Conservation (phyloP, 1,140 invertebrate genomes). For the Calycopis cecrops region DNA sequence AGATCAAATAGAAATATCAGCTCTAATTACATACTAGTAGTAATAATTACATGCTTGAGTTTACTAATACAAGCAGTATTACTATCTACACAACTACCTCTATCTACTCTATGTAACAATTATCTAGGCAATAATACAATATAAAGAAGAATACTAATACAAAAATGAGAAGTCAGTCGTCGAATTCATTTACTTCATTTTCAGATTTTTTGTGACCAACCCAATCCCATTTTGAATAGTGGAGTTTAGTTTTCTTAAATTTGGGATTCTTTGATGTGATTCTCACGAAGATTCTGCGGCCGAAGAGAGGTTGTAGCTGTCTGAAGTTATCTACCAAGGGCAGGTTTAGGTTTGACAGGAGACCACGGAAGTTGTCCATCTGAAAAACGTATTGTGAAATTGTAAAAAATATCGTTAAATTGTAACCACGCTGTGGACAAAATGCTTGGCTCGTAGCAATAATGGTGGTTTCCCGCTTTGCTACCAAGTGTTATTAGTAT, state of each 20-base stretch:
- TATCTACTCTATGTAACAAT: too few relatives aligned
- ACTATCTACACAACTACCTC: too few relatives aligned
- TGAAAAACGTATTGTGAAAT: constrained; percentile 40
- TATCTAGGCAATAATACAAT: too few relatives aligned
- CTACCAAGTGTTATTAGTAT: too few relatives aligned
- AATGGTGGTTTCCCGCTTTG: too few relatives aligned
- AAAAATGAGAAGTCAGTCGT: constrained; percentile 39
- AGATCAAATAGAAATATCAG: too few relatives aligned
- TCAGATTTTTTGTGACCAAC: constrained; percentile 68
- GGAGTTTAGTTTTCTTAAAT: constrained; percentile 74
- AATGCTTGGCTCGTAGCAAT: neutral
- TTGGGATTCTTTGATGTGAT: constrained; percentile 76
- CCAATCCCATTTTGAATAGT: constrained; percentile 79
- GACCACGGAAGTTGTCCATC: constrained; percentile 79
- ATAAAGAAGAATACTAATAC: too few relatives aligned
- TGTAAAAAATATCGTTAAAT: too few relatives aligned
- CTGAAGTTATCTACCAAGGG: constrained; percentile 77
- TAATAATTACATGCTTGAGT: too few relatives aligned
- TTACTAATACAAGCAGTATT: too few relatives aligned
- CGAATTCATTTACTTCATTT: constrained; percentile 64
- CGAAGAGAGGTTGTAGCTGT: constrained; percentile 78
- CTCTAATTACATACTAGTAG: too few relatives aligned
- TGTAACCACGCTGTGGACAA: too few relatives aligned
- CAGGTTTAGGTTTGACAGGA: constrained; percentile 76
- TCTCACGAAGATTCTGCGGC: constrained; percentile 78